A percentile compares a stretch with the other conserved stretches of the same genome.
Conservation (phyloP, 2,113 vertebrate genomes). For the Dendropsophus ebraccatus region DNA sequence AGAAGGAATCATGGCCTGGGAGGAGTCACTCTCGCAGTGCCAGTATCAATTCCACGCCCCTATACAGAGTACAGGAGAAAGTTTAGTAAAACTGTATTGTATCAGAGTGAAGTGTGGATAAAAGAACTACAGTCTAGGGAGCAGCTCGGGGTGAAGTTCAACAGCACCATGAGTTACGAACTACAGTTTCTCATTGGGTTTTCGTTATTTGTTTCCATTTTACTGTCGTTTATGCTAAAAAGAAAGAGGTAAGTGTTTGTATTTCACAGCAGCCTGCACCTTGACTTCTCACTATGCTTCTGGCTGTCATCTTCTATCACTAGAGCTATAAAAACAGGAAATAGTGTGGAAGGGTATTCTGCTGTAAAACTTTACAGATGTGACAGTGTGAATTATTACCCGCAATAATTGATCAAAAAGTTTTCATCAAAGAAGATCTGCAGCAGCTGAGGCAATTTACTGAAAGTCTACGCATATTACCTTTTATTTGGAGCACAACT, state of each 20-base stretch:
- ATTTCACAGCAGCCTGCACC: neutral
- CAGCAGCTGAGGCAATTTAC: too few species aligned
- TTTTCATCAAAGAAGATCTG: too few species aligned
- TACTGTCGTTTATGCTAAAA: neutral
- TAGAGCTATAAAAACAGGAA: neutral
- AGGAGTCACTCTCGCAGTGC: neutral
- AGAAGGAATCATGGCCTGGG: neutral
- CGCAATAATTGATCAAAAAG: too few species aligned
- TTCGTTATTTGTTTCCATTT: neutral
- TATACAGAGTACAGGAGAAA: slow-evolving; percentile 4
- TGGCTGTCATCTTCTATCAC: neutral
- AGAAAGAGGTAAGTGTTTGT: slow-evolving; percentile 18
- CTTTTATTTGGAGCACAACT: too few species aligned
- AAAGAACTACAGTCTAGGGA: neutral
- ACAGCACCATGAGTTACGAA: slow-evolving; percentile 1
- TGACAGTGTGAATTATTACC: neutral
- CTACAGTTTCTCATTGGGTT: neutral
- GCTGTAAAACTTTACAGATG: neutral
- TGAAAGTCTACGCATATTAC: too few species aligned
- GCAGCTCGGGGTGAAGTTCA: neutral
- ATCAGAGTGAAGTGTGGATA: neutral
- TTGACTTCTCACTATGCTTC: neutral
- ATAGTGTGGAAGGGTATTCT: neutral
- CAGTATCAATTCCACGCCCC: slow-evolving; percentile 6
- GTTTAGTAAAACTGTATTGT: neutral